phyloP scores from a whole-genome alignment of 2,888 invertebrate genomes.

The Chymomyza amoena region DNA sequence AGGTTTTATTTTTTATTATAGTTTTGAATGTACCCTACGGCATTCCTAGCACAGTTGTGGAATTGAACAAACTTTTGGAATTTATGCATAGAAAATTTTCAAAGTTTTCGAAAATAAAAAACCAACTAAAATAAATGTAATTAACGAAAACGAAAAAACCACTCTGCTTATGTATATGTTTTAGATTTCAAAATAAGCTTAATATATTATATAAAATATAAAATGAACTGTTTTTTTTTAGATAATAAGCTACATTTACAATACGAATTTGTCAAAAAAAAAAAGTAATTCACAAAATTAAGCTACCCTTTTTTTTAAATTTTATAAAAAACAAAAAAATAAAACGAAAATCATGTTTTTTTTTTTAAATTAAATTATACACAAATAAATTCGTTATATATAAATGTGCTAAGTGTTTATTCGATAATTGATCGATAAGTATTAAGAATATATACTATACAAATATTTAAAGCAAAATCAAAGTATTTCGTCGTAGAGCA shows the following conservation, averaged over 20 bases:
- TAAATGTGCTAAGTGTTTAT: neutral
- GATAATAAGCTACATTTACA: neutral
- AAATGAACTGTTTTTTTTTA: neutral
- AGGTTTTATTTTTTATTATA: too few relatives aligned
- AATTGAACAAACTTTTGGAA: constrained; percentile 63
- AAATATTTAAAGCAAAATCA: neutral
- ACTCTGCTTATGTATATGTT: constrained; percentile 36
- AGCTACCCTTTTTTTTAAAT: constrained; percentile 15
- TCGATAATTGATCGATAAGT: neutral
- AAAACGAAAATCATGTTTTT: constrained; percentile 6
- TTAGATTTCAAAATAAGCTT: constrained; percentile 4
- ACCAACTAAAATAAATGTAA: constrained; percentile 6
- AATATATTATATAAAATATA: neutral
- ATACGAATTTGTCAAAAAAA: neutral
- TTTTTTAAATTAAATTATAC: constrained; percentile 22
- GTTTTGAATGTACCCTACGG: constrained; percentile 57
- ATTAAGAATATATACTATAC: neutral
- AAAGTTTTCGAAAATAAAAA: constrained; percentile 7
- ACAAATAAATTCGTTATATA: neutral
- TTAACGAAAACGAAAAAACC: constrained; percentile 24
- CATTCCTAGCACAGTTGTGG: constrained; percentile 72
- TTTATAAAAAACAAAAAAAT: constrained; percentile 25
- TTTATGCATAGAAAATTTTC: constrained; percentile 37
- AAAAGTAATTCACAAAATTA: constrained; percentile 6
- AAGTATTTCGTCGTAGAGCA: neutral